A percentile compares a stretch with the other conserved stretches of the same genome.
phyloP scores from a whole-genome alignment of 2,888 invertebrate genomes.

The Melinaea marsaeus region DNA sequence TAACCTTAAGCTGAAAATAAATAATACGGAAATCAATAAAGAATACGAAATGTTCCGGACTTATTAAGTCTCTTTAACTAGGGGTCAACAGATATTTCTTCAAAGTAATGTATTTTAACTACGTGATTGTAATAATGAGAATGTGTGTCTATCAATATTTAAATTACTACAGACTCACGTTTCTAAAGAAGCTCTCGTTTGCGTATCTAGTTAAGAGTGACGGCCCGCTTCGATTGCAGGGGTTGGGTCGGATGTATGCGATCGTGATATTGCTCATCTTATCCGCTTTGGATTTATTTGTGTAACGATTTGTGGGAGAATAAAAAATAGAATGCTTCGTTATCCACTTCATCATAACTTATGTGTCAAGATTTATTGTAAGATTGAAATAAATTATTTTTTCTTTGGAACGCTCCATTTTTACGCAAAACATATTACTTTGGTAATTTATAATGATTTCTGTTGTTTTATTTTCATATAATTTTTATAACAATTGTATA shows the following conservation, averaged over 20 bases:
- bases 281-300: constrained; percentile 24
- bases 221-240: constrained; percentile 24
- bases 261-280: constrained; percentile 25
- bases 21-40: no score
- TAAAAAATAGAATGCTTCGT: constrained; percentile 22
- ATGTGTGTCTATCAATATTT: no score
- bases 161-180: constrained; percentile 31
- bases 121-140: no score
- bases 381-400: constrained; percentile 1
- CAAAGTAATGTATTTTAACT: no score
- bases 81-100: no score
- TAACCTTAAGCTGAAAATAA: no score
- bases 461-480: no score
- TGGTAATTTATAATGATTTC: no score
- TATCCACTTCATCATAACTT: constrained; percentile 19
- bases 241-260: constrained; percentile 27
- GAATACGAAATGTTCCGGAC: no score
- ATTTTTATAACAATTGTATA: no score
- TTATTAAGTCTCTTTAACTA: no score
- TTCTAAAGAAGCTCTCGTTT: constrained; percentile 31
- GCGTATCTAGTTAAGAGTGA: constrained; percentile 33
- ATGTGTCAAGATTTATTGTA: constrained; percentile 12
- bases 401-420: not conserved
- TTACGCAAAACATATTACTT: not conserved
- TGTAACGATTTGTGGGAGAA: constrained; percentile 17